Evolutionary conservation across 2,888 invertebrate species (phyloP), one percentile per base, ranked within the genome.

Genomic region (Phymatocera aterrima): DNA sequence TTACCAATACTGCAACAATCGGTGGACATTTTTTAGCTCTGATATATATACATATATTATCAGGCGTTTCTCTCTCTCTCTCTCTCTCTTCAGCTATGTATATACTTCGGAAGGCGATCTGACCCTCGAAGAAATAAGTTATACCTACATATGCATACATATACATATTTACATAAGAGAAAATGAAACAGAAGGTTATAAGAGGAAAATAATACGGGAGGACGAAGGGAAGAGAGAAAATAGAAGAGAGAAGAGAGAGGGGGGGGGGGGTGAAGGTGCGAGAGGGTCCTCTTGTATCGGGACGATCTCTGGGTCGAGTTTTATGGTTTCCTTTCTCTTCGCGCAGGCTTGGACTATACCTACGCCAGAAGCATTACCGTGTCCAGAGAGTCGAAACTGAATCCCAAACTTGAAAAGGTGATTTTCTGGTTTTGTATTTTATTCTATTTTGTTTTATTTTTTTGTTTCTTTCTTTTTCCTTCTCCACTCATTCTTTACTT

Each of bases 301-400:
- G 54, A 72, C 72, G 78, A 78, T 78, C 78, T 78, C 60, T 40
- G 70, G 57, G 46, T 43, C 78, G 78, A 78, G 78, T 74, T 70
- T 78, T 78, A 78, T 78, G 78, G 78, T 78, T 78, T 78, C 78
- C 78, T 78, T 74, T 74, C 37, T 72, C 48, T 60, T 54, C 60
- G 43, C n/a, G n/a, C n/a, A n/a, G 60, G 54, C 46, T 21, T 15
- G 8, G 46, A 40, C 28, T n/a, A n/a, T n/a, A n/a, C n/a, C n/a
- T n/a, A n/a, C 54, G 4, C 15, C 75, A 21, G 60, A n/a, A 72
- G 70, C 78, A 78, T 78, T 78, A 65, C 75, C 79, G 61, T 57
- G 15, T 18, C n/a, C n/a, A n/a, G n/a, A 46, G 15, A 75, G 40
- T 51, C 54, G 46, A 77, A 79, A 79, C 79, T 60, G 64, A 79